Percentiles rank a stretch among this genome's conserved stretches.
Evolutionary conservation across 2,797 vertebrate genomes (phyloP).

Genomic region (Pipistrellus kuhlii): DNA sequence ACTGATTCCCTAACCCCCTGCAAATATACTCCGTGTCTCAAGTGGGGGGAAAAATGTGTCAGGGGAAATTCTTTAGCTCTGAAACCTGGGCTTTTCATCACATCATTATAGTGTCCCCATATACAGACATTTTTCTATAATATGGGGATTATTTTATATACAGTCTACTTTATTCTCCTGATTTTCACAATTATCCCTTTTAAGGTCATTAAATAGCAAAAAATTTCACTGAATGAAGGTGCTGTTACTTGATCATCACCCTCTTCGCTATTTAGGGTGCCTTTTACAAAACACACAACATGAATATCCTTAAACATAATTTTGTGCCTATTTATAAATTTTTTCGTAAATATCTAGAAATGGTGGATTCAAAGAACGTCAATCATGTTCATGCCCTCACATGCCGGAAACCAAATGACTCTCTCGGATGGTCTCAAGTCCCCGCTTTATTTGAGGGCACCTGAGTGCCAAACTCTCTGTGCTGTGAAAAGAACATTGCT

Average conservation of each 20-base stretch:
- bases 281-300: not conserved
- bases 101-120: not conserved
- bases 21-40: not conserved
- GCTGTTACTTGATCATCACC: not conserved
- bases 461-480: not conserved
- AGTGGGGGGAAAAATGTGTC: too few species aligned
- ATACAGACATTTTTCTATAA: not conserved
- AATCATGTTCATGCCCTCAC: not conserved
- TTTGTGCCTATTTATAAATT: not conserved
- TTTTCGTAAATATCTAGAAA: not conserved
- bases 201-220: not conserved
- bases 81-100: not conserved
- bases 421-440: not conserved
- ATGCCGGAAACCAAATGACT: not conserved
- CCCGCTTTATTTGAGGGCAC: not conserved
- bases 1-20: not conserved
- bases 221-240: not conserved
- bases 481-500: not conserved
- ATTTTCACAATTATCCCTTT: constrained; percentile 37
- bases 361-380: not conserved
- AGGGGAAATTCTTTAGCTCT: not conserved
- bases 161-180: not conserved
- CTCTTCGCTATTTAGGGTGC: not conserved
- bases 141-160: not conserved
- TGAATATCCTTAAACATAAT: not conserved